Percentiles rank a stretch among this genome's conserved stretches.
phyloP scores from a whole-genome alignment of 2,888 invertebrate species.

The Mechanitis messenoides region DNA sequence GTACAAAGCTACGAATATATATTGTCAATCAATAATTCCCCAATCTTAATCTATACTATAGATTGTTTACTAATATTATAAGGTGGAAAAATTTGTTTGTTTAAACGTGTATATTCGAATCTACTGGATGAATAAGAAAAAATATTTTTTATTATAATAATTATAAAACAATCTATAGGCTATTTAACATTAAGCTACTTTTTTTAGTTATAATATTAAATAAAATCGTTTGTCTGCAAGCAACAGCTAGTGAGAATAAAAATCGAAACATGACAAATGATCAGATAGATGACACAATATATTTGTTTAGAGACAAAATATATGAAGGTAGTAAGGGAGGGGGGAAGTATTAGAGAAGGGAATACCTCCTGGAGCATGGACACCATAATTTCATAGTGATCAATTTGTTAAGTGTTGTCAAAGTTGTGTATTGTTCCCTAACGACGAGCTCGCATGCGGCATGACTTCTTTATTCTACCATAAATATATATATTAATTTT shows the following conservation, averaged over 20 bases:
- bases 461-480: constrained; percentile 9
- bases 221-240: too few relatives aligned
- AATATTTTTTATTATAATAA: too few relatives aligned
- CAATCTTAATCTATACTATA: too few relatives aligned
- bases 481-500: constrained; percentile 5
- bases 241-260: too few relatives aligned
- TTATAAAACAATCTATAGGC: too few relatives aligned
- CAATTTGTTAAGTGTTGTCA: constrained; percentile 65
- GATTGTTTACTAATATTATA: too few relatives aligned
- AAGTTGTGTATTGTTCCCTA: constrained; percentile 57
- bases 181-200: not conserved
- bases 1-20: too few relatives aligned
- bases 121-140: too few relatives aligned
- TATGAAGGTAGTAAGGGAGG: not conserved
- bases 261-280: too few relatives aligned
- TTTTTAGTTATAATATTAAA: not conserved
- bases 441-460: constrained; percentile 62
- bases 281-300: not conserved
- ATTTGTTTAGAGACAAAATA: not conserved
- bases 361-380: not conserved
- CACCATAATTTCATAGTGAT: constrained; percentile 36
- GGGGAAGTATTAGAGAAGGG: not conserved
- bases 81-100: too few relatives aligned
- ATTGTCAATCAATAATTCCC: too few relatives aligned
- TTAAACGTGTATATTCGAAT: too few relatives aligned